Conservation (phyloP, 2,113 vertebrate species). For the Podarcis raffonei region DNA sequence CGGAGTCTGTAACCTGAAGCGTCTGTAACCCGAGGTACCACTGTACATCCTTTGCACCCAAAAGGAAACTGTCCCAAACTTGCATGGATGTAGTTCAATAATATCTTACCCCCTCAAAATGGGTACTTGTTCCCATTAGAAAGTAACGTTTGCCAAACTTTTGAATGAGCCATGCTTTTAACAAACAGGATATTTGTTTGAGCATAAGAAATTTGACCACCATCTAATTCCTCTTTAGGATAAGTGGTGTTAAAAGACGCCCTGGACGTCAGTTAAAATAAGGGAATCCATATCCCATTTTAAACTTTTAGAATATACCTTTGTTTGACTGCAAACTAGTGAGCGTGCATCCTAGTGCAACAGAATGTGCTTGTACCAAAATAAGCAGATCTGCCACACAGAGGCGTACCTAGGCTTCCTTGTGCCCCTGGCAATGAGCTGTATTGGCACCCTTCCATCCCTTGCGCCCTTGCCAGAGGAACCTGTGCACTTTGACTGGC, state of each 20-base stretch:
- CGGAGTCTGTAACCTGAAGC: too few relatives aligned
- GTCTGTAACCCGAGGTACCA: too few relatives aligned
- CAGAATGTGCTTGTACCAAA: neutral
- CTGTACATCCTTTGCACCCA: neutral
- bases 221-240: neutral
- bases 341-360: neutral
- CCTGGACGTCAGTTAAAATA: neutral
- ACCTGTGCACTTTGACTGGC: too few relatives aligned
- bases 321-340: neutral
- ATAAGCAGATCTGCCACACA: neutral
- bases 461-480: too few relatives aligned
- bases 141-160: neutral
- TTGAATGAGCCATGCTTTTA: neutral
- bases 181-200: neutral
- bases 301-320: neutral
- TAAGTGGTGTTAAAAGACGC: neutral
- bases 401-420: too few relatives aligned
- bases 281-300: neutral
- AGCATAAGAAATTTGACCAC: neutral
- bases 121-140: neutral
- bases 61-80: neutral
- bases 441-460: too few relatives aligned
- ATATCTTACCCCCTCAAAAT: neutral
- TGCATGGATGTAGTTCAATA: neutral
- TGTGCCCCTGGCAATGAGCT: too few relatives aligned